These are phyloP conservation scores for Drosophila setifemur DNA, from an alignment of 1,140 invertebrate genomes.

Conservation along the genomic window DNA sequence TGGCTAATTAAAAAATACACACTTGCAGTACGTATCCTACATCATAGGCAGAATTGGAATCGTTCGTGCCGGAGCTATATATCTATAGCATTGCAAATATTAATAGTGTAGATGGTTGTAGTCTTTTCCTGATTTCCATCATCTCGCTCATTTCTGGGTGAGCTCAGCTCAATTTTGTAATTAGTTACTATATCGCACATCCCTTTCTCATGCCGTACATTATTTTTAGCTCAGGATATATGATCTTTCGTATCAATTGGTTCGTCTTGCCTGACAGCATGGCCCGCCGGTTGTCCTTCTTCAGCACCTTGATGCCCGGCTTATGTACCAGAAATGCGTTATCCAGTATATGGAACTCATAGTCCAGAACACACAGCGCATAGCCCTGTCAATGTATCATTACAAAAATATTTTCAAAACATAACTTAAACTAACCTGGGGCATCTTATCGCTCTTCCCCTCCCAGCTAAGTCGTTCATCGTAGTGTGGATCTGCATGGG, in stretches of 20 bases:
- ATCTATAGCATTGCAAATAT: conserved; percentile 72
- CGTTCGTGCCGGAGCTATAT: conserved; percentile 2
- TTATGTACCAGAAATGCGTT: conserved; percentile 95
- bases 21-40: conserved; percentile 51
- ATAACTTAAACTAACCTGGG: conserved; percentile 89
- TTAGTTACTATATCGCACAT: conserved; percentile 89
- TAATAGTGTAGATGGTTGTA: conserved; percentile 56
- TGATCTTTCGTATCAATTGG: conserved; percentile 90
- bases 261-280: conserved; percentile 90
- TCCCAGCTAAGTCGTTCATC: conserved; percentile 95
- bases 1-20: conserved; percentile 54
- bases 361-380: conserved; percentile 92
- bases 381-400: conserved; percentile 86
- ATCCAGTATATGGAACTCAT: conserved; percentile 94
- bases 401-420: not conserved
- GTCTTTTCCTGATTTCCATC: conserved; percentile 53
- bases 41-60: conserved; percentile 13
- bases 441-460: conserved; percentile 96
- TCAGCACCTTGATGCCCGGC: conserved; percentile 92
- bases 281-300: conserved; percentile 89
- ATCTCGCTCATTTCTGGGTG: conserved; percentile 26
- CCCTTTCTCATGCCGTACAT: conserved; percentile 91
- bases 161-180: conserved; percentile 70
- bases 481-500: conserved; percentile 93
- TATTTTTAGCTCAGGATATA: conserved; percentile 92